Conservation (phyloP, 2,113 vertebrate species). For the Pseudorasbora parva region DNA sequence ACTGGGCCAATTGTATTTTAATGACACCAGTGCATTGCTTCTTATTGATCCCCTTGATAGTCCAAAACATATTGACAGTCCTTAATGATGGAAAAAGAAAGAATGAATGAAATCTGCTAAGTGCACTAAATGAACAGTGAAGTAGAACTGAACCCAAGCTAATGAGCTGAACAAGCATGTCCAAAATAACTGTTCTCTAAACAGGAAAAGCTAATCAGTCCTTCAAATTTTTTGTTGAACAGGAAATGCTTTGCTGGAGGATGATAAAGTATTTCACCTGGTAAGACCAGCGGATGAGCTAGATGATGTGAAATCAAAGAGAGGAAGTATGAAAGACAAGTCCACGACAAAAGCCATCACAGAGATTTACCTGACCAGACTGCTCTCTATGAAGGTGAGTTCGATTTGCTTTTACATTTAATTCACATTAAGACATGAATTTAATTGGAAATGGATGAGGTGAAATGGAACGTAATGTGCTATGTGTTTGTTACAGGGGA, state of each 20-base stretch:
- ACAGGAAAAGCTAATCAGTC: background rate
- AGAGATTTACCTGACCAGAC: slow-evolving; percentile 96
- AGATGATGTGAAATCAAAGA: slow-evolving; percentile 90
- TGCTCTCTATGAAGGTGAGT: slow-evolving; percentile 91
- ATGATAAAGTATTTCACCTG: slow-evolving; percentile 94
- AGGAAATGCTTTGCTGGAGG: slow-evolving; percentile 93
- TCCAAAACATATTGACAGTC: background rate
- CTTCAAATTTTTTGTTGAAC: slow-evolving; percentile 37
- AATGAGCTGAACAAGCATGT: background rate
- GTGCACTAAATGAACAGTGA: background rate
- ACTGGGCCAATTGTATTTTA: background rate
- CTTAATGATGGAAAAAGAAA: background rate
- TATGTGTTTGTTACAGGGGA: slow-evolving; percentile 80
- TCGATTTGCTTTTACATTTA: background rate
- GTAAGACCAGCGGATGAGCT: slow-evolving; percentile 89
- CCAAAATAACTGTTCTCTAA: background rate
- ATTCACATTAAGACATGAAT: background rate
- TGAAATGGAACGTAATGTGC: background rate
- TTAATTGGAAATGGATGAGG: background rate
- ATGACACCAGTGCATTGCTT: background rate
- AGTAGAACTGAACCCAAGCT: background rate
- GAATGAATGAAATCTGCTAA: background rate
- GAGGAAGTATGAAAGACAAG: slow-evolving; percentile 94
- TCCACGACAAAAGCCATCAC: slow-evolving; percentile 96
- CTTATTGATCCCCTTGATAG: slow-evolving; percentile 7